Conservation (phyloP, 2,888 invertebrate species). For the Pandemis cinnamomeana region DNA sequence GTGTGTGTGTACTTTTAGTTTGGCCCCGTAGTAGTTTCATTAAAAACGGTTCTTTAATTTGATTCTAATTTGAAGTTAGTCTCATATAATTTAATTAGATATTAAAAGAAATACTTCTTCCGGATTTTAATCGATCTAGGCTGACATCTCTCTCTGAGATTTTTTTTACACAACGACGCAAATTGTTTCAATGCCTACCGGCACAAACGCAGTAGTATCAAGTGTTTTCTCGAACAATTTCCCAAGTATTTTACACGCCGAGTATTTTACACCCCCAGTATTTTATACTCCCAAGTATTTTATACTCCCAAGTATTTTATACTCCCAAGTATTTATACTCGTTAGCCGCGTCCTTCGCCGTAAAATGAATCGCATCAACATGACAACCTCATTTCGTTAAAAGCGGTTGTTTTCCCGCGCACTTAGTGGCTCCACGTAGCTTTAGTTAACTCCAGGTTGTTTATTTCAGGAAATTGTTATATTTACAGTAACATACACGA, state of each 20-base stretch:
- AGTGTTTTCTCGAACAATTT: background rate
- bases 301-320: background rate
- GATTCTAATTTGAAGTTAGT: no score
- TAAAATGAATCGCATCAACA: conserved; percentile 27
- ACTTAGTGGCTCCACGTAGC: background rate
- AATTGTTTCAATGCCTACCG: no score
- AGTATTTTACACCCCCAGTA: background rate
- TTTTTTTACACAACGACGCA: no score
- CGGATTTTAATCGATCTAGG: no score
- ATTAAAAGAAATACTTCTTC: no score
- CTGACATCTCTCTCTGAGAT: no score
- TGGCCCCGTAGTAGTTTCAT: no score
- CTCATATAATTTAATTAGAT: no score
- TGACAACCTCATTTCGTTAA: conserved; percentile 39
- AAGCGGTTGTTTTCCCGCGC: conserved; percentile 21
- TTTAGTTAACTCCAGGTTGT: background rate
- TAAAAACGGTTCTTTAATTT: no score
- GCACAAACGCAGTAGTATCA: no score
- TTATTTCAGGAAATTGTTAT: background rate
- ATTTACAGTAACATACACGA: background rate
- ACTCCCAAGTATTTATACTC: conserved; percentile 4
- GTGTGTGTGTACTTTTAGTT: no score
- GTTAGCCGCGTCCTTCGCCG: background rate
- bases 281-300: background rate
- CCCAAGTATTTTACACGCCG: background rate